phyloP scores from a whole-genome alignment of 1,140 invertebrate genomes.

The Panulirus ornatus region DNA sequence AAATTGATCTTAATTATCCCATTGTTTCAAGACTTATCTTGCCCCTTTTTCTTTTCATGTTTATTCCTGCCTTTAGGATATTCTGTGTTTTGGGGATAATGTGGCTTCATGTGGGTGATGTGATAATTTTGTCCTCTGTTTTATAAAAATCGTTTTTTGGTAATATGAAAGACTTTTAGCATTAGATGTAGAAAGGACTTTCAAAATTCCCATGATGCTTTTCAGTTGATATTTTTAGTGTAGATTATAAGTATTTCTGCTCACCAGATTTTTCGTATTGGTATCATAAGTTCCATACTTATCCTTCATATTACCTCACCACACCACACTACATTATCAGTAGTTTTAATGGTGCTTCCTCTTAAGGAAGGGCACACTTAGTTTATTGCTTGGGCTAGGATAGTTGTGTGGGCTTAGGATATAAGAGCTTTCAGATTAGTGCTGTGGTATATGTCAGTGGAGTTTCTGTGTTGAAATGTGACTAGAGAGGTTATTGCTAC shows the following conservation, averaged over 20 bases:
- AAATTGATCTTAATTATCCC: not conserved
- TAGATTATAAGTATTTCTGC: no score
- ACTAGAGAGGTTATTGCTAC: not conserved
- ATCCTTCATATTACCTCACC: not conserved
- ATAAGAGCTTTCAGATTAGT: not conserved
- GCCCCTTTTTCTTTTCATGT: slow-evolving; percentile 6
- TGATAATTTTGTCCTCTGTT: slow-evolving; percentile 3
- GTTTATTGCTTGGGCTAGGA: slow-evolving; percentile 1
- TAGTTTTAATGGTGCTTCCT: not conserved
- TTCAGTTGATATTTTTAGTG: no score
- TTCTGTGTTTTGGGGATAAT: slow-evolving; percentile 52
- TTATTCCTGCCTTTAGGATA: slow-evolving; percentile 28
- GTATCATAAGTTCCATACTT: not conserved
- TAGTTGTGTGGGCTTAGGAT: not conserved
- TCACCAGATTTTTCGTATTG: no score
- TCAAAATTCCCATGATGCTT: not conserved
- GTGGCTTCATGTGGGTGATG: slow-evolving; percentile 46
- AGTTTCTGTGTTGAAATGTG: slow-evolving; percentile 15
- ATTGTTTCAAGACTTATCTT: not conserved
- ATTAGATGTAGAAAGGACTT: not conserved
- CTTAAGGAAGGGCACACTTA: not conserved
- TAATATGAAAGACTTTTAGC: not conserved
- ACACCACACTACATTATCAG: not conserved
- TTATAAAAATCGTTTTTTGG: not conserved
- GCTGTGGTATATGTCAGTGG: slow-evolving; percentile 32